phyloP scores from a whole-genome alignment of 1,140 invertebrate species.

The Plutomurus gul region DNA sequence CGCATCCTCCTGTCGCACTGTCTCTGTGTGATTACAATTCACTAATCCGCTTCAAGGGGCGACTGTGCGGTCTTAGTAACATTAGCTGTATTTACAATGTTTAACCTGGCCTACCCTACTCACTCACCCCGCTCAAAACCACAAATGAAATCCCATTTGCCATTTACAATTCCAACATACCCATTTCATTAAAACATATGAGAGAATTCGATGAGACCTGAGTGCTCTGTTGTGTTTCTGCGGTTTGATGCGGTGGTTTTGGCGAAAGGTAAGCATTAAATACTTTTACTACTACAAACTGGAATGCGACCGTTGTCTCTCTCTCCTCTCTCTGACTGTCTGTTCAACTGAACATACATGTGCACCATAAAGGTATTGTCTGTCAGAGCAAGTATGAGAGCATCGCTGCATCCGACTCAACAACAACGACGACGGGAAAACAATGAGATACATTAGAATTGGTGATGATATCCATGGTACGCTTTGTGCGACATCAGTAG shows the following conservation, averaged over 20 bases:
- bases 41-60: slow-evolving; percentile 1
- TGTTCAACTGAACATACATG: too few species aligned
- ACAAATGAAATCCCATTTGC: slow-evolving; percentile 2
- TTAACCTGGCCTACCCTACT: too few species aligned
- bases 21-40: background rate
- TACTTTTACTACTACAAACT: too few species aligned
- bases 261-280: too few species aligned
- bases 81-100: too few species aligned
- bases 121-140: background rate
- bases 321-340: too few species aligned
- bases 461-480: background rate
- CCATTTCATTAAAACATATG: slow-evolving; percentile 2
- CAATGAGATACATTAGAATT: background rate
- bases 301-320: too few species aligned
- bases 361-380: background rate
- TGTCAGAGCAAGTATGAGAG: too few species aligned
- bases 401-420: too few species aligned
- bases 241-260: too few species aligned
- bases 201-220: background rate
- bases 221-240: background rate
- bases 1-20: background rate
- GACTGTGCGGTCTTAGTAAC: too few species aligned
- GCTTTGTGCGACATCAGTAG: background rate
- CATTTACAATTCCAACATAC: slow-evolving; percentile 9
- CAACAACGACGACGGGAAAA: background rate